Percentiles rank a stretch among this genome's conserved stretches.
Evolutionary conservation across 2,888 invertebrate genomes (phyloP).

Genomic region (Spilosoma lubricipeda): DNA sequence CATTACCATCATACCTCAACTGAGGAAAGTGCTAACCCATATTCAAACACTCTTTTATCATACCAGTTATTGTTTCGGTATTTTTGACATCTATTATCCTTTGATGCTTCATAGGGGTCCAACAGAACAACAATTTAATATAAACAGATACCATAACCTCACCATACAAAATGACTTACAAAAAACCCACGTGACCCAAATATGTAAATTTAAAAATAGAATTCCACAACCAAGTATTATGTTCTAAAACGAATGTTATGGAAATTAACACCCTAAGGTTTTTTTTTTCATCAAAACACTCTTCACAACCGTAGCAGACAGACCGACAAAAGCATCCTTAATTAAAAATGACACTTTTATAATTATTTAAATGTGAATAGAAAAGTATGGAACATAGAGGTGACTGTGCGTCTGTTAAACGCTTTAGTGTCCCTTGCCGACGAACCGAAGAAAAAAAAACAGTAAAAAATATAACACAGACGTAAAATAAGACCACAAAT

Average conservation of each 20-base stretch:
- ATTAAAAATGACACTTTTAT: constrained; percentile 79
- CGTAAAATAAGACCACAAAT: constrained; percentile 66
- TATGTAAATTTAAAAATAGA: constrained; percentile 26
- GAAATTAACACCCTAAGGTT: constrained; percentile 34
- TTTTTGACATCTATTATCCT: neutral
- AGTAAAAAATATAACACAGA: constrained; percentile 52
- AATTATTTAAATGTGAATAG: constrained; percentile 68
- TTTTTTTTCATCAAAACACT: constrained; percentile 39
- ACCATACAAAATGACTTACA: neutral
- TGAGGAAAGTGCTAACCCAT: too few relatives aligned
- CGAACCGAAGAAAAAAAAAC: constrained; percentile 44
- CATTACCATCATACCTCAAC: too few relatives aligned
- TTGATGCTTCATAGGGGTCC: neutral
- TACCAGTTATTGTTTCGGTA: neutral
- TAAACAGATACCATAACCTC: neutral
- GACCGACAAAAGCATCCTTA: constrained; percentile 71
- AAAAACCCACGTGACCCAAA: constrained; percentile 15
- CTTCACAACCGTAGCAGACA: constrained; percentile 64
- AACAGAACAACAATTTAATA: neutral
- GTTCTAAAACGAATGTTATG: constrained; percentile 39
- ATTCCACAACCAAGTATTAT: constrained; percentile 21
- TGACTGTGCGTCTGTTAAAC: constrained; percentile 62
- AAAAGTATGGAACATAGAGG: constrained; percentile 50
- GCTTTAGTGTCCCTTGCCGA: constrained; percentile 52
- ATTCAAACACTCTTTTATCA: neutral